Percentiles rank a stretch among this genome's conserved stretches.
Evolutionary conservation across 2,797 vertebrate species (phyloP).

Genomic region (Danio jaintianensis): DNA sequence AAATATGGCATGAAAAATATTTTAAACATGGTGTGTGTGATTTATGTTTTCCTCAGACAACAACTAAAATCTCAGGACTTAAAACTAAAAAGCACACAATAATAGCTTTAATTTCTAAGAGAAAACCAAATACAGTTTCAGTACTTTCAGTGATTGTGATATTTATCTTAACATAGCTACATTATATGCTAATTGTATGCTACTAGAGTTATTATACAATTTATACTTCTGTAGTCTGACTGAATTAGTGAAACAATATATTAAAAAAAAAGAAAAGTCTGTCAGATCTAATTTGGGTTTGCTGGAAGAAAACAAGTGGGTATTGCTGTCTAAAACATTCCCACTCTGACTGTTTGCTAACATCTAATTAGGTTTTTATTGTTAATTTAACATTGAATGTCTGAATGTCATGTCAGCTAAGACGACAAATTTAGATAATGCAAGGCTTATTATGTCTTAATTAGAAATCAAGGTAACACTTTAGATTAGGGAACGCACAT

Average conservation of each 20-base stretch:
- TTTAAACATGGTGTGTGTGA: neutral
- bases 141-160: neutral
- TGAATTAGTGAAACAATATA: neutral
- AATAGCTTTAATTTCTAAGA: neutral
- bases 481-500: no score
- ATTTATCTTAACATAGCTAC: neutral
- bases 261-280: neutral
- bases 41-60: neutral
- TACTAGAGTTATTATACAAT: neutral
- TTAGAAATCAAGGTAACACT: no score
- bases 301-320: neutral
- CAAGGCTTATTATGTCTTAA: no score
- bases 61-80: neutral
- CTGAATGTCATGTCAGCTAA: neutral
- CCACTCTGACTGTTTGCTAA: neutral
- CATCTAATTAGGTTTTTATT: neutral
- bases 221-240: neutral
- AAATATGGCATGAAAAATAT: neutral
- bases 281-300: no score
- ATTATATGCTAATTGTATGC: neutral
- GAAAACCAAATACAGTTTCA: neutral
- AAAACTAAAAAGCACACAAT: neutral
- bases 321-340: neutral
- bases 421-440: neutral
- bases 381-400: neutral